Conservation (phyloP, 2,888 invertebrate species). For the Leistus spinibarbis region DNA sequence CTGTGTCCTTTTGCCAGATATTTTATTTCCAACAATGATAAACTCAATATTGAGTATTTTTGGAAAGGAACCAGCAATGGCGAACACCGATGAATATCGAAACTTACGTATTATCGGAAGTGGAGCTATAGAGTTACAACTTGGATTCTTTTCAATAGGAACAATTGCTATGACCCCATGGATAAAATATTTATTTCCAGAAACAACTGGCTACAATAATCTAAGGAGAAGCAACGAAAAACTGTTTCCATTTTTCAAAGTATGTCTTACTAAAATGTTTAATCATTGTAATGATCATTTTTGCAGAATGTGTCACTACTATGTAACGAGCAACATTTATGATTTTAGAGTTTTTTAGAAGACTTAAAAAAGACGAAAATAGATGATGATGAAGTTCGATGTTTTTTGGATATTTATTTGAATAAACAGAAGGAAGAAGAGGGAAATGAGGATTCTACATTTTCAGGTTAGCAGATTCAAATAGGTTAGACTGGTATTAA, state of each 20-base stretch:
- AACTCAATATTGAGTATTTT: conserved; percentile 64
- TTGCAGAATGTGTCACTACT: neutral
- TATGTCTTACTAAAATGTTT: neutral
- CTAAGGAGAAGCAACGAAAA: conserved; percentile 58
- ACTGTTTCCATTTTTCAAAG: conserved; percentile 61
- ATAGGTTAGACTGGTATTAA: no score
- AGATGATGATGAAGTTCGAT: conserved; percentile 57
- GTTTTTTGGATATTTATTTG: conserved; percentile 69
- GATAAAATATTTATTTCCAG: conserved; percentile 64
- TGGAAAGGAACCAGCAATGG: conserved; percentile 59
- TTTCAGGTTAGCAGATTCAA: conserved; percentile 41
- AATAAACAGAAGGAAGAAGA: conserved; percentile 62
- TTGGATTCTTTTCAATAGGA: conserved; percentile 63
- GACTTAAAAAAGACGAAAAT: conserved; percentile 56
- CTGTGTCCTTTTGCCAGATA: conserved; percentile 22
- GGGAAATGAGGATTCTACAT: conserved; percentile 44
- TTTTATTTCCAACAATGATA: conserved; percentile 60
- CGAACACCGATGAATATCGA: conserved; percentile 58
- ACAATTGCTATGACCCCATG: conserved; percentile 64
- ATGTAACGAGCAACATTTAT: neutral
- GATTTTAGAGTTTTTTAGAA: conserved; percentile 58
- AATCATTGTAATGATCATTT: neutral
- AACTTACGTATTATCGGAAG: conserved; percentile 55
- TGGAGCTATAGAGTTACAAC: conserved; percentile 61
- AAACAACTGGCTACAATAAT: conserved; percentile 60